A percentile compares a stretch with the other conserved stretches of the same genome.
phyloP scores from a whole-genome alignment of 30 jellyfish, hydroid and myxozoan species.

The Aurelia sp. region DNA sequence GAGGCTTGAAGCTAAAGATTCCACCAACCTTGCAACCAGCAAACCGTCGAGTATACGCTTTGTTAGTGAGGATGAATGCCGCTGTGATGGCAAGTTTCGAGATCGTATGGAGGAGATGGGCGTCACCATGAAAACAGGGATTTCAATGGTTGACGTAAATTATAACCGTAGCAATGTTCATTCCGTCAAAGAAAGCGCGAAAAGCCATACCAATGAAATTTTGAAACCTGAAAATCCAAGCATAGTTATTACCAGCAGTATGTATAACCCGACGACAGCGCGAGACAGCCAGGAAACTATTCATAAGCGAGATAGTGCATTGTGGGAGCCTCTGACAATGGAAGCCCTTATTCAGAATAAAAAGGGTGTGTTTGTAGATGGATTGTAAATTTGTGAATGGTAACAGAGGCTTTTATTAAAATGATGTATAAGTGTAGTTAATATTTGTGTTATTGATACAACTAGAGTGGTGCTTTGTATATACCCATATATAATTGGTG shows the following conservation, averaged over 20 bases:
- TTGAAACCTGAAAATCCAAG: not conserved
- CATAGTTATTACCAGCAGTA: not conserved
- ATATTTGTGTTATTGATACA: too few relatives aligned
- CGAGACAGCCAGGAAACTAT: not conserved
- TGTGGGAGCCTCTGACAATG: conserved; percentile 50
- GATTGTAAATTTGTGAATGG: not conserved
- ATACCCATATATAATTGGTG: too few relatives aligned
- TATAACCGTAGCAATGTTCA: not conserved
- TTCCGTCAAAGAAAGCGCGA: not conserved
- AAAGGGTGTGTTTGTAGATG: not conserved
- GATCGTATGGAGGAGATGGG: conserved; percentile 64
- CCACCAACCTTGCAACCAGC: not conserved
- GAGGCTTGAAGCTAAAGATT: not conserved
- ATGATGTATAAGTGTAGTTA: too few relatives aligned
- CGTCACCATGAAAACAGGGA: conserved; percentile 43
- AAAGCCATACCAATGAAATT: not conserved
- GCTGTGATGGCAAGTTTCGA: conserved; percentile 46
- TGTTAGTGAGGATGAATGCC: conserved; percentile 67
- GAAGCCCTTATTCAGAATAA: conserved; percentile 37
- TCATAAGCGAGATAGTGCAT: not conserved
- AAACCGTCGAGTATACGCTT: conserved; percentile 20
- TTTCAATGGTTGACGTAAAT: conserved; percentile 31
- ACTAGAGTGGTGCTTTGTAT: too few relatives aligned
- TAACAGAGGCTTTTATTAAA: too few relatives aligned
- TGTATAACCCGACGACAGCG: not conserved